Base-by-base conservation (phyloP, 2,113 vertebrate genomes). In the Myotis davidii region DNA sequence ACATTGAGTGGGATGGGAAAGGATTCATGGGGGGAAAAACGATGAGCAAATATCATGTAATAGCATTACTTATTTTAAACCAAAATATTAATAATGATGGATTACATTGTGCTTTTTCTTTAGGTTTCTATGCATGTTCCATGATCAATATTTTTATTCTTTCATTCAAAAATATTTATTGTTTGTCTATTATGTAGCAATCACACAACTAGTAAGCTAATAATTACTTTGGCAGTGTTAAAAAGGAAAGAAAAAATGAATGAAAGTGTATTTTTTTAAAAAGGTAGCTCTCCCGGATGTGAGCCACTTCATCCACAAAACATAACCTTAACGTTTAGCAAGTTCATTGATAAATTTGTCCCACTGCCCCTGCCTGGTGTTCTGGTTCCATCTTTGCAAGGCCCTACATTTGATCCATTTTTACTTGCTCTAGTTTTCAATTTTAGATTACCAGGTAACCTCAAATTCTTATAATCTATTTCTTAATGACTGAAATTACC, bases 121-220 rank as follows among this genome's bases (percentile, higher is more conserved):
- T 70, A 85, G 48, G 10, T 3, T 73, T 87, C 39, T 94, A n/a
- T 73, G 3, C 11, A 61, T 72, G 82, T 91, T 74, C 32, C 54
- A 56, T 1, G 70, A 96, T 69, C 17, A 84, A 14, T 59, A 65
- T 21, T 50, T 94, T 92, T 37, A 67, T 2, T 50, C 12, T 77
- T 83, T 72, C 6, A 69, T 5, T 95, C 8, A 96, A 76, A 94
- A 76, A 61, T 59, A 87, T 29, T 37, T 87, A 64, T 61, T 50
- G 32, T 83, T 20, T 78, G 3, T 56, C 2, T 85, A 16, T 77
- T 91, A 82, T 82, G 18, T 67, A 13, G 18, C 23, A 73, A 11
- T 54, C 48, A 90, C 3, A 14, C 1, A 85, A 7, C 20, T 56
- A 82, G 52, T 64, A 82, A 88, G 0, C 10, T 67, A 65, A 74